Base-by-base conservation (phyloP, 1,140 invertebrate species). In the Pogonus chalceus region DNA sequence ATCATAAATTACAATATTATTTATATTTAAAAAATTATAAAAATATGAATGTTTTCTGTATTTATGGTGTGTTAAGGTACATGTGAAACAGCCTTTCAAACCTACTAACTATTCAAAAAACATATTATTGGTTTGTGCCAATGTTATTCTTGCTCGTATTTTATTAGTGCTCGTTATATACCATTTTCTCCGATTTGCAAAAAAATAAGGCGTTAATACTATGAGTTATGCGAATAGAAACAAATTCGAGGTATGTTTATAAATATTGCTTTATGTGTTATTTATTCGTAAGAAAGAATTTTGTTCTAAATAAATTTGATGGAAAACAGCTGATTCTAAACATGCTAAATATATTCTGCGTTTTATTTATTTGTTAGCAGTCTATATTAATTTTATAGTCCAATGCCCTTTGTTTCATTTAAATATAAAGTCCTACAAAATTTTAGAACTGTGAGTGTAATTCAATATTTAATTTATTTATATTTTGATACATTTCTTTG, bases 201-300 rank as follows among this genome's bases (percentile, higher is more conserved):
- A 43, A 43, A 4, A 43, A 12, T 12, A 9, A 47, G 22, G 20
- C 46, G 35, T 35, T 43, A 10, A 26, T 52, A 69, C 56, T 59
- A 78, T 77, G 76, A 71, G 67, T 64, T 73, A 74, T 71, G 76
- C 74, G 65, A 72, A 70, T 61, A 73, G 76, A 70, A 77, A 75
- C 69, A 77, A 77, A 69, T 77, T 78, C 63, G 76, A 78, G 72
- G 76, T 77, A 62, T 68, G 69, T 61, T 1, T 31, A 16, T 20
- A 23, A 20, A 18, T 50, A 39, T 20, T 21, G 24, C 16, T 12
- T 21, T 53, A 23, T 39, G 51, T 23, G 53, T 56, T 56, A 56
- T 54, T 51, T 37, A 54, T n/a, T n/a, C 31, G 52, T 52, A 49
- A 49, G 24, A 53, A 43, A 49, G 51, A 46, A 20, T 48, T 43